phyloP scores from a whole-genome alignment of 2,888 invertebrate genomes.

The Sialis lutaria region DNA sequence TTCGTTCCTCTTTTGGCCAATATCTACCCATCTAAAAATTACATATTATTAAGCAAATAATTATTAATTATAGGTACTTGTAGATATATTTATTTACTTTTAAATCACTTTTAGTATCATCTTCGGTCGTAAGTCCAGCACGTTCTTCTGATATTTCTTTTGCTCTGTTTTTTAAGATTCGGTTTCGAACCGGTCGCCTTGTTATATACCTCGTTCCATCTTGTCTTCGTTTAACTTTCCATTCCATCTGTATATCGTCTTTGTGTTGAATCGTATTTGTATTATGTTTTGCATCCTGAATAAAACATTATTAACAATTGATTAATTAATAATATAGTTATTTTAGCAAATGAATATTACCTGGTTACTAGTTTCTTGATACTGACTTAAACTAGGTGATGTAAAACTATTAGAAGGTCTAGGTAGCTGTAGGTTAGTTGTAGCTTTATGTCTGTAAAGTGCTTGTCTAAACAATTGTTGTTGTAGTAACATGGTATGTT shows the following conservation, averaged over 20 bases:
- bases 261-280: neutral
- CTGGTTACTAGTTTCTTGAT: conserved; percentile 37
- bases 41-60: conserved; percentile 4
- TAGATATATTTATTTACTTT: conserved; percentile 29
- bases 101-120: conserved; percentile 59
- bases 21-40: conserved; percentile 40
- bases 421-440: conserved; percentile 12
- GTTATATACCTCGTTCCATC: conserved; percentile 65
- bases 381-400: conserved; percentile 37
- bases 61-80: neutral
- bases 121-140: conserved; percentile 50
- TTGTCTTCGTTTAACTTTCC: conserved; percentile 60
- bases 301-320: too few relatives aligned
- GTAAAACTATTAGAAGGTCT: conserved; percentile 27
- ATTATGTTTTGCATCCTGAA: neutral
- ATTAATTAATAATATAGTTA: too few relatives aligned
- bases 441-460: conserved; percentile 21
- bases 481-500: conserved; percentile 49
- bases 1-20: conserved; percentile 60
- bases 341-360: too few relatives aligned
- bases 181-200: conserved; percentile 46
- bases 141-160: conserved; percentile 47
- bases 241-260: conserved; percentile 32
- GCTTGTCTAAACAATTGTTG: conserved; percentile 43
- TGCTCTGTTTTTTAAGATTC: conserved; percentile 47